A percentile compares a stretch with the other conserved stretches of the same genome.
phyloP scores from a whole-genome alignment of 2,888 invertebrate species.

The Xiphydria camelus region DNA sequence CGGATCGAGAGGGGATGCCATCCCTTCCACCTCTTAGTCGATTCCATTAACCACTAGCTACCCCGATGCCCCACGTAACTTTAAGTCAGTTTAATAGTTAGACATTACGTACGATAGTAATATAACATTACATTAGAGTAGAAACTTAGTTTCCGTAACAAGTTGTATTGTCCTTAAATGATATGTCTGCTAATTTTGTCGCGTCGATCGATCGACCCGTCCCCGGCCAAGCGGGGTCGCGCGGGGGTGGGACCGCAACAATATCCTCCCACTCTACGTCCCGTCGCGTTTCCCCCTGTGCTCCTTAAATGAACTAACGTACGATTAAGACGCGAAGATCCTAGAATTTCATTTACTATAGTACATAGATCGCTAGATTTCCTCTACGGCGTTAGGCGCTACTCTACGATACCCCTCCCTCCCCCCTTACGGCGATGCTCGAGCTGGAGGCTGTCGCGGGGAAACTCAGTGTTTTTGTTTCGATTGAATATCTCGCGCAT shows the following conservation, averaged over 20 bases:
- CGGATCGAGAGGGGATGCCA: background rate
- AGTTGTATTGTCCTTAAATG: slow-evolving; percentile 58
- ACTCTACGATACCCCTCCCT: slow-evolving; percentile 13
- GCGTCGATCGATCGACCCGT: slow-evolving; percentile 30
- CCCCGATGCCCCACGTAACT: slow-evolving; percentile 25
- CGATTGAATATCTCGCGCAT: slow-evolving; percentile 12
- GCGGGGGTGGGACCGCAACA: too few relatives aligned
- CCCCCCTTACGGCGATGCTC: slow-evolving; percentile 7
- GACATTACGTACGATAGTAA: slow-evolving; percentile 46
- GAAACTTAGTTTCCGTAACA: slow-evolving; percentile 57
- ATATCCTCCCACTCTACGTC: too few relatives aligned
- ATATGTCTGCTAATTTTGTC: slow-evolving; percentile 56
- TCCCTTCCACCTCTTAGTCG: too few relatives aligned
- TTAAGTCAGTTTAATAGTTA: slow-evolving; percentile 36
- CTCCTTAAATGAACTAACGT: slow-evolving; percentile 45
- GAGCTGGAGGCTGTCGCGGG: slow-evolving; percentile 47
- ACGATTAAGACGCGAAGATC: slow-evolving; percentile 37
- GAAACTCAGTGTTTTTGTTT: slow-evolving; percentile 25
- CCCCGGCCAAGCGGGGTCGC: background rate
- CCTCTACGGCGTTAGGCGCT: too few relatives aligned
- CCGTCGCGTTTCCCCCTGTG: too few relatives aligned
- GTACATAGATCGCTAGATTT: slow-evolving; percentile 15
- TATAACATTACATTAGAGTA: slow-evolving; percentile 53
- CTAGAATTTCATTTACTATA: slow-evolving; percentile 34
- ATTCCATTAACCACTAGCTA: slow-evolving; percentile 23